Evolutionary conservation across 2,113 vertebrate genomes (phyloP).

Genomic region (Pardalotus punctatus): DNA sequence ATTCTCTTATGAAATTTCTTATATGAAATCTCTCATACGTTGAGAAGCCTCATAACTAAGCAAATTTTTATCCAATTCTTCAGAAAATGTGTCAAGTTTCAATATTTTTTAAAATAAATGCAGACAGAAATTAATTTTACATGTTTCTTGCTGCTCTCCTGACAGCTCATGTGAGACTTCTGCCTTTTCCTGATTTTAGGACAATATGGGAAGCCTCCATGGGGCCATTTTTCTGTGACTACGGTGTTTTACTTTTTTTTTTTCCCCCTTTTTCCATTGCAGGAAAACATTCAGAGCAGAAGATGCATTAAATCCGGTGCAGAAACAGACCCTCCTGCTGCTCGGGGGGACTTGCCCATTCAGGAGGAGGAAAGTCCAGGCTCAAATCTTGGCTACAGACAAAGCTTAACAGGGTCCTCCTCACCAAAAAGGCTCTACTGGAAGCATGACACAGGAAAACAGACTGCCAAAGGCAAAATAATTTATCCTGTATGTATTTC

Average conservation of each 20-base stretch:
- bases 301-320: accelerated
- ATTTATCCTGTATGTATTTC: neutral
- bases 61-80: neutral
- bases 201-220: neutral
- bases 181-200: neutral
- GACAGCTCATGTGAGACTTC: neutral
- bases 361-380: neutral
- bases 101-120: neutral
- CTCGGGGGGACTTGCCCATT: neutral
- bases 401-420: neutral
- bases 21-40: neutral
- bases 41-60: neutral
- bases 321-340: neutral
- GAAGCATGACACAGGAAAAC: neutral
- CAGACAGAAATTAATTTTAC: neutral
- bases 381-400: neutral
- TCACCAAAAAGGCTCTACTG: neutral
- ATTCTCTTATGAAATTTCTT: neutral
- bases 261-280: neutral
- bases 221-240: neutral
- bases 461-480: neutral
- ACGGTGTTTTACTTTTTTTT: neutral
- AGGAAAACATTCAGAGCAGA: neutral
- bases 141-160: neutral
- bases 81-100: neutral